phyloP scores from a whole-genome alignment of 2,888 invertebrate genomes.

The Melanostoma scalare region DNA sequence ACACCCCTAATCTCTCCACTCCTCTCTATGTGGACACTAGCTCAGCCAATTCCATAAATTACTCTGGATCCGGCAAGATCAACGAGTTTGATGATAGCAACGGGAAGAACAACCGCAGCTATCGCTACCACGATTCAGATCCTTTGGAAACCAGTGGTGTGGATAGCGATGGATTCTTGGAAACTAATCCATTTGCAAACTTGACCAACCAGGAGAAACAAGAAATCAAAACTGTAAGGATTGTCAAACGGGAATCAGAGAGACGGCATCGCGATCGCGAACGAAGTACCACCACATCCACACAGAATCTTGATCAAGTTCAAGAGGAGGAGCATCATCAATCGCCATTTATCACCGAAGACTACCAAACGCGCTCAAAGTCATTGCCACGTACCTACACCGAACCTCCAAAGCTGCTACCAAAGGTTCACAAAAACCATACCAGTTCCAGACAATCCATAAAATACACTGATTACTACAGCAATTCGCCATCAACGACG shows the following conservation, averaged over 20 bases:
- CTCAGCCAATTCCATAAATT: slow-evolving; percentile 75
- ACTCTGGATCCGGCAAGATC: slow-evolving; percentile 76
- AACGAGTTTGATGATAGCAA: slow-evolving; percentile 77
- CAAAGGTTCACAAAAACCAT: slow-evolving; percentile 73
- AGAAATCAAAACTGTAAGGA: slow-evolving; percentile 95
- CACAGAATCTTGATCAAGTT: slow-evolving; percentile 81
- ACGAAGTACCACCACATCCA: slow-evolving; percentile 83
- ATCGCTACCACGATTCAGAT: slow-evolving; percentile 80
- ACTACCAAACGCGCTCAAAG: slow-evolving; percentile 82
- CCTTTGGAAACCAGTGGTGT: slow-evolving; percentile 80
- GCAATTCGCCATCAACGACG: slow-evolving; percentile 56
- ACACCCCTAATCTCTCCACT: slow-evolving; percentile 80
- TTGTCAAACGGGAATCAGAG: slow-evolving; percentile 95
- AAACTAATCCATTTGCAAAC: slow-evolving; percentile 82
- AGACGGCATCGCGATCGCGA: slow-evolving; percentile 91
- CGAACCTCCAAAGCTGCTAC: slow-evolving; percentile 76
- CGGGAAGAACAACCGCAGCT: slow-evolving; percentile 68
- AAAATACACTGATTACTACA: slow-evolving; percentile 75
- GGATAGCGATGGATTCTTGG: slow-evolving; percentile 81
- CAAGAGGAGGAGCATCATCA: slow-evolving; percentile 79
- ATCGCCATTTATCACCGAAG: slow-evolving; percentile 57
- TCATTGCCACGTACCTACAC: slow-evolving; percentile 83
- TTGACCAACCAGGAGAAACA: slow-evolving; percentile 90
- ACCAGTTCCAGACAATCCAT: slow-evolving; percentile 73
- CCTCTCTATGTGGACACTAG: slow-evolving; percentile 89